Percentiles rank a stretch among this genome's conserved stretches.
Conservation (phyloP, 1,140 invertebrate species). For the Sinella curviseta region DNA sequence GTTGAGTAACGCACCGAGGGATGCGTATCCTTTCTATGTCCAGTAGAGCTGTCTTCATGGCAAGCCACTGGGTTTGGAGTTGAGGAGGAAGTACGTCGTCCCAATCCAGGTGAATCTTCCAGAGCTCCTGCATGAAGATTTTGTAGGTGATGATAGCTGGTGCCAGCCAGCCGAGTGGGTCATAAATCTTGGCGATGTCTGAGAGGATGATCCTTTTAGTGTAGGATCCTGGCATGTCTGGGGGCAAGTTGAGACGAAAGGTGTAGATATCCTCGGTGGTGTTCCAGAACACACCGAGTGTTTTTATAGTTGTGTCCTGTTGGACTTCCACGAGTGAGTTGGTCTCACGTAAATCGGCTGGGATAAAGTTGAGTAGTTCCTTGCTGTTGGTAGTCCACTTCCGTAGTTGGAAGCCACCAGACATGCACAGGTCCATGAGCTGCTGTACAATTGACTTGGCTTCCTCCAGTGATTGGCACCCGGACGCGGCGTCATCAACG, state of each 20-base stretch:
- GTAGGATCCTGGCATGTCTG: neutral
- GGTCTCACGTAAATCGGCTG: slow-evolving; percentile 25
- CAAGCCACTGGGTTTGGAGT: slow-evolving; percentile 43
- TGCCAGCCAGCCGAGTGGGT: slow-evolving; percentile 41
- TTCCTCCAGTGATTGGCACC: slow-evolving; percentile 51
- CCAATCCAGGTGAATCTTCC: slow-evolving; percentile 39
- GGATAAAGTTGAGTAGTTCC: slow-evolving; percentile 18
- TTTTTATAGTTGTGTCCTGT: slow-evolving; percentile 47
- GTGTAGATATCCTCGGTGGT: slow-evolving; percentile 46
- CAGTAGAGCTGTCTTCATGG: slow-evolving; percentile 3
- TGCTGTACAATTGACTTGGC: slow-evolving; percentile 48
- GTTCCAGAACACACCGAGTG: slow-evolving; percentile 52
- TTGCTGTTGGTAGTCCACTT: slow-evolving; percentile 53
- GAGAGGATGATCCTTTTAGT: slow-evolving; percentile 44
- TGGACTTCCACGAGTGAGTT: slow-evolving; percentile 8
- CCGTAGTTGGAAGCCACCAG: slow-evolving; percentile 50
- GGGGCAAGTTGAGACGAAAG: neutral
- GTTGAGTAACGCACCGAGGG: slow-evolving; percentile 2
- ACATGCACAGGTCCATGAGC: slow-evolving; percentile 43
- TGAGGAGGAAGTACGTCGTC: slow-evolving; percentile 36
- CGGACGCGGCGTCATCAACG: slow-evolving; percentile 56
- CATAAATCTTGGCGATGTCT: slow-evolving; percentile 42
- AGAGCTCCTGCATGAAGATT: slow-evolving; percentile 46
- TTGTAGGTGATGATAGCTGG: slow-evolving; percentile 40
- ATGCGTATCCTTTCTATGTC: slow-evolving; percentile 1